phyloP scores from a whole-genome alignment of 2,888 invertebrate genomes.

The Corythucha ciliata region DNA sequence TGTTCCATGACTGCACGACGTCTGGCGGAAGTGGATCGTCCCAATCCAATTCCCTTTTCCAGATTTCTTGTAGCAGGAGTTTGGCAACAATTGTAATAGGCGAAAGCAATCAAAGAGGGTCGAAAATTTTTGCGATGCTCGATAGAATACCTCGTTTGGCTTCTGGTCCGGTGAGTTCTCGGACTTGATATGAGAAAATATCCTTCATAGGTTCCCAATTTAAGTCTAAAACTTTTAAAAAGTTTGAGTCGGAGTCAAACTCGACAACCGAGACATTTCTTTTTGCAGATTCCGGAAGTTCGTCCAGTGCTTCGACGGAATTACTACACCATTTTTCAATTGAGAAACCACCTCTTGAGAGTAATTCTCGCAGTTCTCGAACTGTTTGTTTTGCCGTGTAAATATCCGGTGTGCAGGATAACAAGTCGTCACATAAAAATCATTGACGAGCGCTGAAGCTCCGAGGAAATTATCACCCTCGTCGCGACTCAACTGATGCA shows the following conservation, averaged over 20 bases:
- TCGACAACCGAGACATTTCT: too few species aligned
- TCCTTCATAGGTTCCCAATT: conserved; percentile 28
- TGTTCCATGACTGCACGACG: conserved; percentile 6
- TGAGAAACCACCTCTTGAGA: conserved; percentile 20
- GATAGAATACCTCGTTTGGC: conserved; percentile 25
- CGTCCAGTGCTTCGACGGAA: background rate
- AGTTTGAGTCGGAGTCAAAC: conserved; percentile 7
- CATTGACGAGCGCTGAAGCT: conserved; percentile 13
- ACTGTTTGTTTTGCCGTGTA: conserved; percentile 12
- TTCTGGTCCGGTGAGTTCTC: background rate
- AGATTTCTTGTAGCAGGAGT: conserved; percentile 30
- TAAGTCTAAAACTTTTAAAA: conserved; percentile 29
- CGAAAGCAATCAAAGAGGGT: too few species aligned
- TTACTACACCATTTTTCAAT: conserved; percentile 19
- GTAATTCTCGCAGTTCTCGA: conserved; percentile 11
- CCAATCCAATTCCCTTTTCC: conserved; percentile 30
- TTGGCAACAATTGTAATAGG: conserved; percentile 29
- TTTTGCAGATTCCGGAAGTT: too few species aligned
- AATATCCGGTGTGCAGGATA: too few species aligned
- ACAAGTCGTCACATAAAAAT: conserved; percentile 23
- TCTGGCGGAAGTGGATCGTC: conserved; percentile 27
- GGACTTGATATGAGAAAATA: conserved; percentile 20
- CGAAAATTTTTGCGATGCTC: conserved; percentile 24
- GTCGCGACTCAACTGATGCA: conserved; percentile 30
- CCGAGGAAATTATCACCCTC: conserved; percentile 24